Evolutionary conservation across 1,140 invertebrate species (phyloP), one percentile per base, ranked within the genome.

Genomic region (Halictus rubicundus): DNA sequence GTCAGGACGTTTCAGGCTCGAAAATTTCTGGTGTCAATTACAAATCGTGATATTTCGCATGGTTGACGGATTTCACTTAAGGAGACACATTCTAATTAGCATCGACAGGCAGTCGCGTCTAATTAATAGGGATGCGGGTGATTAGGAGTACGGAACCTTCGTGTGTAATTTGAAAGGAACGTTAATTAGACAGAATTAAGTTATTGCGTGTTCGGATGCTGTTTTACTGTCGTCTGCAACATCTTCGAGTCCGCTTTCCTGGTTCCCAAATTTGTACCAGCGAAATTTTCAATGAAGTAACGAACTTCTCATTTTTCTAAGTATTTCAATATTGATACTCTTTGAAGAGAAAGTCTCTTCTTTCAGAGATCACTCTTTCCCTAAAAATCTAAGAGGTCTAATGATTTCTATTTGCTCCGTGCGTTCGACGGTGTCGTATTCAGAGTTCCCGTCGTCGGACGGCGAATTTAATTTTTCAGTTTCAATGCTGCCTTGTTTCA

Each of bases 121-220:
- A 78, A 78, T 78, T 78, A 78, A 63, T 72, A 72, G 14, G 25
- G 46, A 71, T 23, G 23, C 32, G 52, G 72, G 46, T 75, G 61
- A 66, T 75, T 76, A 76, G 49, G 2, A 52, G 16, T 63, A 32
- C 68, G 32, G 27, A 16, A 27, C 46, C 32, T 54, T 42, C 23
- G 14, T 63, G 10, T n/a, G 27, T 23, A 78, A 54, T 78, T 52
- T 52, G 12, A 64, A 23, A 27, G 32, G 46, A 54, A 78, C 39
- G 42, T 78, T 78, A 78, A 78, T 78, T 78, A 78, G 68, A 42
- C 25, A 52, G n/a, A 39, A 77, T 66, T 37, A 59, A 78, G 42
- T 25, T 78, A 69, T 69, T 60, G 65, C 74, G 25, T 21, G 37
- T 25, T 46, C 25, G 19, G 21, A 14, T 32, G 54, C 19, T 25